Conservation (phyloP, 2,888 invertebrate species). For the Caenorhabditis plicata region DNA sequence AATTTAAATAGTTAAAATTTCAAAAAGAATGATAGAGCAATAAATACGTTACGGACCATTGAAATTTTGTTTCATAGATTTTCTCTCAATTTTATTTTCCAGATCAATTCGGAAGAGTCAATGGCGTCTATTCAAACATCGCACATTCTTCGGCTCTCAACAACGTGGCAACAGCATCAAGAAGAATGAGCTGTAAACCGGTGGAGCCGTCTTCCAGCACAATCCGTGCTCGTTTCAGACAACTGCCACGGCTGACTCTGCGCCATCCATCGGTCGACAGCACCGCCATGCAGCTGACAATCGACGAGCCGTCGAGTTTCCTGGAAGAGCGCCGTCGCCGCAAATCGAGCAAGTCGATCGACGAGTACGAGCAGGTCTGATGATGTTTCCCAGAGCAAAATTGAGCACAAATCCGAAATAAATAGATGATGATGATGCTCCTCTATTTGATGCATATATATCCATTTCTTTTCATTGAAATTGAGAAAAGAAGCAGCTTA, state of each 20-base stretch:
- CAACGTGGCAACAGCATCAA: conserved; percentile 27
- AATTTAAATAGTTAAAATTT: too few relatives aligned
- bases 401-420: too few relatives aligned
- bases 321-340: neutral
- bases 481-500: too few relatives aligned
- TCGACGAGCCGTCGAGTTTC: conserved; percentile 22
- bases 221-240: conserved; percentile 17
- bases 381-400: too few relatives aligned
- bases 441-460: too few relatives aligned
- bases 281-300: conserved; percentile 32
- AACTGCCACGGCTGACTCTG: conserved; percentile 41
- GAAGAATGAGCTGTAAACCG: conserved; percentile 35
- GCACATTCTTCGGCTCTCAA: conserved; percentile 44
- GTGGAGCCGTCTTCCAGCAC: neutral
- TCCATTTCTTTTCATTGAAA: too few relatives aligned
- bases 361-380: conserved; percentile 30
- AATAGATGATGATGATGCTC: too few relatives aligned
- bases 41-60: too few relatives aligned
- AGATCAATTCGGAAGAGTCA: conserved; percentile 46
- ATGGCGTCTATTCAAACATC: conserved; percentile 47
- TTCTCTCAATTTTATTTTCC: too few relatives aligned
- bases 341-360: too few relatives aligned
- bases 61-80: too few relatives aligned
- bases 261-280: conserved; percentile 48
- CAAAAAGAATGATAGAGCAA: too few relatives aligned